Evolutionary conservation across 2,797 vertebrate species (phyloP), one percentile per base, ranked within the genome.

Genomic region (Argya squamiceps): DNA sequence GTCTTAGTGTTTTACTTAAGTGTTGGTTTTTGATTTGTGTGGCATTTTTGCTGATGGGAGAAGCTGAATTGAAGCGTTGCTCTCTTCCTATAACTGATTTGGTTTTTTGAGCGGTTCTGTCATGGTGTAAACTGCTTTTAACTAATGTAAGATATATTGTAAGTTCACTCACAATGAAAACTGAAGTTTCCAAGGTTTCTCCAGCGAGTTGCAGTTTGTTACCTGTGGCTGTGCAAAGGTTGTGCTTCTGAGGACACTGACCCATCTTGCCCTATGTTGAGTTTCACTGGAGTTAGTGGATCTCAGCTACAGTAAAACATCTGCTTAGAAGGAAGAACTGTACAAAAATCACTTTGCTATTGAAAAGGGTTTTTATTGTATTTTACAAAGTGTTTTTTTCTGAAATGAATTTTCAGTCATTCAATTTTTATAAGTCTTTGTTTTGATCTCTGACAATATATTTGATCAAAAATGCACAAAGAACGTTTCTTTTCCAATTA

Each of bases 1-100:
- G 97, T 95, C 95, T 97, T 97, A 92, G 97, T 94, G 96, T 97
- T 97, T 97, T 98, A 94, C 96, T 98, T 97, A 94, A 68, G 96
- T 96, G 93, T 86, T 88, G 32, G 43, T 94, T 95, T 95, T 97
- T 97, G 70, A 88, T 96, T 97, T 94, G 89, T 84, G 90, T 96
- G 82, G 41, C 56, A 37, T 86, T 96, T 91, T 82, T 85, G 94
- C 87, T 64, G 15, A 58, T 49, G 78, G 85, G 79, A 83, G 77
- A 84, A 84, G 46, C 67, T 49, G 90, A 64, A 39, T 41, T 52
- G 49, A 89, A 47, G 88, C 12, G 0, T 92, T 89, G 50, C 53
- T 92, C 64, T 94, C 41, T 89, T 91, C 44, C 80, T 86, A 74
- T 17, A 58, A 88, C 50, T 49, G 69, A 71, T 69, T 37, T 15